Evolutionary conservation across 2,113 vertebrate species (phyloP).

Genomic region (Albula glossodonta): DNA sequence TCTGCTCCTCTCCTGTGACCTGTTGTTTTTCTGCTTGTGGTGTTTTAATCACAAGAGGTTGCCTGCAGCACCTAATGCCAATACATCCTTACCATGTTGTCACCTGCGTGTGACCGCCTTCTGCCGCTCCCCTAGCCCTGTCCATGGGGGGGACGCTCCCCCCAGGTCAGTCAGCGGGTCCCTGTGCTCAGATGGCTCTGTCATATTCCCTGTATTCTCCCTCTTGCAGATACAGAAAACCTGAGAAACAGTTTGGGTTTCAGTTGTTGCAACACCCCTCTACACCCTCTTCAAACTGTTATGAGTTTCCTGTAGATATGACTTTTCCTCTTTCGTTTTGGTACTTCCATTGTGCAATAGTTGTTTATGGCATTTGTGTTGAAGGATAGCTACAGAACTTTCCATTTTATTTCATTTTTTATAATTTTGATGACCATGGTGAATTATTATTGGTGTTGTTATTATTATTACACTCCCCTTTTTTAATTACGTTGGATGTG

Average conservation of each 20-base stretch:
- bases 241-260: not conserved
- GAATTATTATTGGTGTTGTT: constrained; percentile 36
- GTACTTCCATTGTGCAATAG: constrained; percentile 72
- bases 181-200: not conserved
- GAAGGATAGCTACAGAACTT: constrained; percentile 36
- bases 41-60: constrained; percentile 43
- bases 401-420: constrained; percentile 49
- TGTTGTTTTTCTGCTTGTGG: constrained; percentile 35
- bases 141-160: not conserved
- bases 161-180: not conserved
- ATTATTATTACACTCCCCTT: constrained; percentile 33
- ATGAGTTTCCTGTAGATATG: constrained; percentile 24
- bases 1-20: constrained; percentile 11
- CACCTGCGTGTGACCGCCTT: not conserved
- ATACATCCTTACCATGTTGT: not conserved
- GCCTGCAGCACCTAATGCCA: not conserved
- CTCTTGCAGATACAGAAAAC: not conserved
- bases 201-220: not conserved
- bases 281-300: not conserved
- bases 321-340: constrained; percentile 45
- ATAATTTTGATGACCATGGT: not conserved
- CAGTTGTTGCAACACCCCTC: constrained; percentile 9
- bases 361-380: constrained; percentile 46
- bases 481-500: constrained; percentile 28
- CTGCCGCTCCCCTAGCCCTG: not conserved